Conservation (phyloP, 2,113 vertebrate genomes). For the Vombatus ursinus region DNA sequence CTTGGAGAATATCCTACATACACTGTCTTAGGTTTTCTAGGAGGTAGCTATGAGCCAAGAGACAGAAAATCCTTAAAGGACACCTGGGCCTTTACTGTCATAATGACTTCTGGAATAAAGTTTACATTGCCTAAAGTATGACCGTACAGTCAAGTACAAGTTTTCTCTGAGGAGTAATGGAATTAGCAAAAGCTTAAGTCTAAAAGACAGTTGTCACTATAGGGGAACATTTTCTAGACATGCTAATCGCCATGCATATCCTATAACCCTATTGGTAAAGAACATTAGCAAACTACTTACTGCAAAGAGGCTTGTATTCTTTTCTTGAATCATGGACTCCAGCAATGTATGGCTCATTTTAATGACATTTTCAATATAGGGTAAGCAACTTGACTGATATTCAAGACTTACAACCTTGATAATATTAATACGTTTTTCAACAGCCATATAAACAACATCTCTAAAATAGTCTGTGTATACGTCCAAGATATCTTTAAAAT, state of each 20-base stretch:
- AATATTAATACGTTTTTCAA: constrained; percentile 64
- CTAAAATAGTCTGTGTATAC: constrained; percentile 61
- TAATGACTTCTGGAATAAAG: not conserved
- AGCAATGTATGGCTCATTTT: constrained; percentile 60
- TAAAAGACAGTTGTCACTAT: not conserved
- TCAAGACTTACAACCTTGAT: constrained; percentile 70
- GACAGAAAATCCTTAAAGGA: not conserved
- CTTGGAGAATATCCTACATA: not conserved
- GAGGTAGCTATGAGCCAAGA: not conserved
- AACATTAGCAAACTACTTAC: constrained; percentile 71
- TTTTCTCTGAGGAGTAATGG: not conserved
- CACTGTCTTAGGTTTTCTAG: not conserved
- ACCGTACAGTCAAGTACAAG: not conserved
- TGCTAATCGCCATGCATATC: not conserved
- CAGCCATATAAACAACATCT: constrained; percentile 62
- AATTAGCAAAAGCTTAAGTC: not conserved
- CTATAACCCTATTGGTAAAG: not conserved
- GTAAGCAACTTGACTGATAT: constrained; percentile 78
- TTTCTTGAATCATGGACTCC: constrained; percentile 65
- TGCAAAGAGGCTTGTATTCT: constrained; percentile 73
- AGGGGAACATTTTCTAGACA: not conserved
- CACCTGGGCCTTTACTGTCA: not conserved
- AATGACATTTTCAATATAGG: constrained; percentile 75
- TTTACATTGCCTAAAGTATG: not conserved
- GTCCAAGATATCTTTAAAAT: constrained; percentile 70